Base-by-base conservation (phyloP, 2,888 invertebrate genomes). In the Griposia aprilina region DNA sequence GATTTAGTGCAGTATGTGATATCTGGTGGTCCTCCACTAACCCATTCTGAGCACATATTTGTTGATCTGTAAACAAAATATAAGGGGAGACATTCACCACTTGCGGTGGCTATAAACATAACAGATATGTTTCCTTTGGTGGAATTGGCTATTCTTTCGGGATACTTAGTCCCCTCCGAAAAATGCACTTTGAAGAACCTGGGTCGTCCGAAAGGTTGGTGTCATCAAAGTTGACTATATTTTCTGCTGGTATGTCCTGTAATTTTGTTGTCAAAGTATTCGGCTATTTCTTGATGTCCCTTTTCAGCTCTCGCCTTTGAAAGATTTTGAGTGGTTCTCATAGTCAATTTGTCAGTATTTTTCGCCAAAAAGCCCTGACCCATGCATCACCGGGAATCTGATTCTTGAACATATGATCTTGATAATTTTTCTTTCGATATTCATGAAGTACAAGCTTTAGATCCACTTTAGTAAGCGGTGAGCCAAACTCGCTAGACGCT, bases 81-180 rank as follows among this genome's bases (percentile, higher is more conserved):
- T 23, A 66, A 17, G 0, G 81, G 74, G 0, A 84, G 45, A 48
- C 55, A 67, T 63, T 57, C 23, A 60, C 83, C 77, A 30, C 23
- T 57, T 60, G 79, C 81, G 8, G 59, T 52, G 0, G 69, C 81
- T 45, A 77, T 60, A 36, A 81, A 77, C 81, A 81, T 83, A 2
- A 88, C 26, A 13, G 87, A 88, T 48, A 87, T 86, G 52, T 67
- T 73, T 13, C 85, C 82, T 73, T 87, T 89, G 5, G 86, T 80
- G 45, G 68, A 67, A 76, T 88, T 90, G 2, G 57, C 57, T 15
- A n/a, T 63, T 55, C 84, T 76, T 59, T 89, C 86, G 0, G 86
- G 87, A 68, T 85, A 83, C 63, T 87, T 0, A 84, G 67, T 2
- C 86, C 85, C 0, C 87, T 36, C 20, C 69, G 60, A 70, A 74